Base-by-base conservation (phyloP, 2,888 invertebrate genomes). In the Cheilosia grossa region DNA sequence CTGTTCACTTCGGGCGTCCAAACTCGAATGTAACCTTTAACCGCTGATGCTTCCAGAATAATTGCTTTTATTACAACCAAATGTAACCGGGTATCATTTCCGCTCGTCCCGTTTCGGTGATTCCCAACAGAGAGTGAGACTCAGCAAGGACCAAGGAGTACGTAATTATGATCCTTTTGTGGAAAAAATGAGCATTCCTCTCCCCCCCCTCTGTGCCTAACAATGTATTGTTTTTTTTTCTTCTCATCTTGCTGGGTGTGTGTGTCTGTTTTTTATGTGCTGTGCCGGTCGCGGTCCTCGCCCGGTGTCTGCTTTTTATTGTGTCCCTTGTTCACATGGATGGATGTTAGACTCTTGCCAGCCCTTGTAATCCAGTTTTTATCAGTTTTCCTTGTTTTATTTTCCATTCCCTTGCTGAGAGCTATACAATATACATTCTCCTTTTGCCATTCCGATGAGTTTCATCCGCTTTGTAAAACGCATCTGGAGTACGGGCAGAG, bases 351-450 rank as follows among this genome's bases (percentile, higher is more conserved):
- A 54, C 70, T 63, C 66, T 56, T 73, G 61, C 64, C 66, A 70
- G 70, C 74, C 61, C 83, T 75, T 85, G 74, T 85, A 74, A 66
- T 85, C 80, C 80, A 56, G 70, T 73, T 80, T 54, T 66, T 42
- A 74, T 40, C 53, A 54, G 24, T 69, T 59, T 49, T 53, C 27
- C 27, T 67, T 67, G n/a, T 27, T 67, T 51, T 42, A 33, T 56
- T 70, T 70, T 78, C 42, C 61, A 61, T 78, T 78, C 42, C 13
- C 51, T 58, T 63, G 21, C 44, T 44, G 21, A 66, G 33, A 58
- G 56, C 30, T 30, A 17, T 56, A 49, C 13, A n/a, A 42, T 49
- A 64, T 64, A 64, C 40, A 21, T 0, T 40, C n/a, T 1, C 51
- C 24, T 13, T 15, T 13, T 19, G 13, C 27, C 19, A 15, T 1